phyloP scores from a whole-genome alignment of 2,888 invertebrate species.

The Rhagium mordax region DNA sequence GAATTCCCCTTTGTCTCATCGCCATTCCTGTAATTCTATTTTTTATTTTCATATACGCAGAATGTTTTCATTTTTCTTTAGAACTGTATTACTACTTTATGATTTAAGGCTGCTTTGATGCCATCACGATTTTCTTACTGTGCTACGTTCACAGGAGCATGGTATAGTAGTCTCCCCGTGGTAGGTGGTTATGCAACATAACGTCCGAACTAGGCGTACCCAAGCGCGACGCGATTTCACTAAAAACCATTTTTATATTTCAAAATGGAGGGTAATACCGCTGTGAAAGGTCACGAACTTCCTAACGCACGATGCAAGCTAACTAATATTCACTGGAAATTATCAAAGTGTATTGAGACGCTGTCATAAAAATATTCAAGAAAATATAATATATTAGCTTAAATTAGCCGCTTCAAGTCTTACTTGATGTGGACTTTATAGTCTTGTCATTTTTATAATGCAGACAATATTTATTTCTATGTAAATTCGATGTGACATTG shows the following conservation, averaged over 20 bases:
- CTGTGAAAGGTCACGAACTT: conserved; percentile 30
- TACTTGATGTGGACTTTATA: too few relatives aligned
- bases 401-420: too few relatives aligned
- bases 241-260: conserved; percentile 40
- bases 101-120: neutral
- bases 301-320: neutral
- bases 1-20: neutral
- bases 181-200: conserved; percentile 52
- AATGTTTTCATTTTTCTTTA: neutral
- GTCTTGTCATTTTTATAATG: too few relatives aligned
- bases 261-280: conserved; percentile 31
- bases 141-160: conserved; percentile 68
- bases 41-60: neutral
- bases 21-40: neutral
- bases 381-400: too few relatives aligned
- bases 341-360: neutral
- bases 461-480: neutral
- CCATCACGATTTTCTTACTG: conserved; percentile 21
- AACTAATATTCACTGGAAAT: neutral
- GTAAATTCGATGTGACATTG: conserved; percentile 21
- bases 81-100: neutral
- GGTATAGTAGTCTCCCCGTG: conserved; percentile 53
- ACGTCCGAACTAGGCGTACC: conserved; percentile 70
- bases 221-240: conserved; percentile 59
- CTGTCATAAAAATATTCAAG: too few relatives aligned